These are phyloP conservation scores for Antennarius striatus DNA, from an alignment of 2,113 vertebrate genomes.

Conservation along the genomic window DNA sequence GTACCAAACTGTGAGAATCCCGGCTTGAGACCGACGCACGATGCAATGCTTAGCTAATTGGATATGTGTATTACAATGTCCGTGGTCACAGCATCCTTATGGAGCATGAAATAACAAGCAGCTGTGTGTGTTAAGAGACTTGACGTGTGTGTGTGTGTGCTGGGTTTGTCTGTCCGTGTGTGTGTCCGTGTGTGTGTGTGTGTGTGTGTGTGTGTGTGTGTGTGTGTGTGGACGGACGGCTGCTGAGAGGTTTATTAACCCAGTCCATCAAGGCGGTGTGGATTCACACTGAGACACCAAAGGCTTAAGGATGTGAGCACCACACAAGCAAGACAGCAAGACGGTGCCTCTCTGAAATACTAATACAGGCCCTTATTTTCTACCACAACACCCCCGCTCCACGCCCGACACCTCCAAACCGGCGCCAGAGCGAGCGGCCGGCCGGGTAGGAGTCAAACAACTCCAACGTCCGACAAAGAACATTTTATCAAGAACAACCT, in stretches of 20 bases:
- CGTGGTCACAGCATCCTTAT: constrained; percentile 77
- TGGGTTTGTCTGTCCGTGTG: constrained; percentile 4
- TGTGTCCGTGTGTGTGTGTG: constrained; percentile 34
- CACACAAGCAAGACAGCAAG: constrained; percentile 77
- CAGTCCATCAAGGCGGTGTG: constrained; percentile 79
- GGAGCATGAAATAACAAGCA: constrained; percentile 82
- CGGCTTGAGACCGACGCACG: constrained; percentile 56
- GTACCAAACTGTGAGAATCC: constrained; percentile 53
- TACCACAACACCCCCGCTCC: constrained; percentile 55
- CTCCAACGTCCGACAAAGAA: constrained; percentile 33
- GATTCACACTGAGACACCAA: constrained; percentile 74
- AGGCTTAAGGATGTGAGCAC: constrained; percentile 78
- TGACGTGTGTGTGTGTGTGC: constrained; percentile 49
- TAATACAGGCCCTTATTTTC: constrained; percentile 78
- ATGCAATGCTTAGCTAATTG: constrained; percentile 78
- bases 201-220: not conserved
- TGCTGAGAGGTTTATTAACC: constrained; percentile 81
- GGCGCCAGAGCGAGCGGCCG: constrained; percentile 32
- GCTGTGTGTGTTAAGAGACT: constrained; percentile 69
- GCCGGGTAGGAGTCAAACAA: constrained; percentile 48
- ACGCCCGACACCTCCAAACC: constrained; percentile 23
- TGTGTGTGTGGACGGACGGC: constrained; percentile 7
- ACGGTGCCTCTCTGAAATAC: constrained; percentile 73
- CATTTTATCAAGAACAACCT: constrained; percentile 20
- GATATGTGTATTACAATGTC: constrained; percentile 80